Evolutionary conservation across 2,797 vertebrate species (phyloP).

Genomic region (Calcarius lapponicus): DNA sequence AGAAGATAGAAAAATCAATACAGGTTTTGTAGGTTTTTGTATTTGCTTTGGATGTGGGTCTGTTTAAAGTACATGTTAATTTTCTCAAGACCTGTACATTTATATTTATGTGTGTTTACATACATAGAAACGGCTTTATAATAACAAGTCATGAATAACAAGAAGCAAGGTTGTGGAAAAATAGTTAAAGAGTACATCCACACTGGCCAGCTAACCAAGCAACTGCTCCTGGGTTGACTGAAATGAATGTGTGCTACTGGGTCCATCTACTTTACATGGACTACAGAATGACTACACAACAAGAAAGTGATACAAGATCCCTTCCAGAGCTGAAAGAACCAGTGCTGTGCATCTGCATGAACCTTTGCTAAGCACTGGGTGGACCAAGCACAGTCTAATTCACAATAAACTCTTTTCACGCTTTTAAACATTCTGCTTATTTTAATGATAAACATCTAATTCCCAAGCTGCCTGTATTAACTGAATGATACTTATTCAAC

Average conservation of each 20-base stretch:
- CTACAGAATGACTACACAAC: background rate
- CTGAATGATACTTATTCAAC: constrained; percentile 16
- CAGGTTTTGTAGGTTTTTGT: background rate
- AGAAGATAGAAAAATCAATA: background rate
- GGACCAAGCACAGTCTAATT: background rate
- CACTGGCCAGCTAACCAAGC: background rate
- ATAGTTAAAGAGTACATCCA: background rate
- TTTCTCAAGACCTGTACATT: background rate
- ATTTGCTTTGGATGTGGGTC: background rate
- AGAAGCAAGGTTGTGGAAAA: background rate
- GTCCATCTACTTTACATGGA: background rate
- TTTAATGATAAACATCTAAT: constrained; percentile 38
- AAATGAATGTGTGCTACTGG: background rate
- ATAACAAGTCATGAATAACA: background rate
- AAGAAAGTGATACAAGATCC: no score
- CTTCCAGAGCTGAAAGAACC: background rate
- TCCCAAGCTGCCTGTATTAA: background rate
- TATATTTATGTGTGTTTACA: background rate
- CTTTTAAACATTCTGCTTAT: constrained; percentile 20
- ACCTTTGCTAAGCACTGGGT: background rate
- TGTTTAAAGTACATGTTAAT: background rate
- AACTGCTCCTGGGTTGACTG: background rate
- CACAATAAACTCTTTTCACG: constrained; percentile 3
- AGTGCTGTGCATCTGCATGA: background rate
- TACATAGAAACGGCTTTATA: background rate